A percentile compares a stretch with the other conserved stretches of the same genome.
Conservation (phyloP, 2,797 vertebrate species). For the Phyllotis vaccarum region DNA sequence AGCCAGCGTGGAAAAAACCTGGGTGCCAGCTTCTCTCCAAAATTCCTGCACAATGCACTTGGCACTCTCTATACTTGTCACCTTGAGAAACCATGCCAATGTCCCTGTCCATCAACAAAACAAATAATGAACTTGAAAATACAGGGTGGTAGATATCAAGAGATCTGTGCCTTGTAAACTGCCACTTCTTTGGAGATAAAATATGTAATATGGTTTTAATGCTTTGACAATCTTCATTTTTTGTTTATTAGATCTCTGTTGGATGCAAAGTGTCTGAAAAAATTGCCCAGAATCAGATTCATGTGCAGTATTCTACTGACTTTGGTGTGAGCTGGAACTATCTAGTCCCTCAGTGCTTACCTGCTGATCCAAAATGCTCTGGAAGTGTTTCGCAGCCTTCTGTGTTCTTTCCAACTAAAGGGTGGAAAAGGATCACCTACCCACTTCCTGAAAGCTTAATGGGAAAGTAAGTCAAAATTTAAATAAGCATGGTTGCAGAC, state of each 20-base stretch:
- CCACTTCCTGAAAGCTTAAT: slow-evolving; percentile 94
- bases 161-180: slow-evolving; percentile 52
- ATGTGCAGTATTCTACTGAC: slow-evolving; percentile 97
- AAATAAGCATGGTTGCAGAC: slow-evolving; percentile 15
- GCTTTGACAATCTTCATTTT: slow-evolving; percentile 58
- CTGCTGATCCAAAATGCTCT: slow-evolving; percentile 96
- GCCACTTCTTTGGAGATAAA: slow-evolving; percentile 53
- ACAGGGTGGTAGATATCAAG: neutral
- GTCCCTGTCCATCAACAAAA: slow-evolving; percentile 22
- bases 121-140: slow-evolving; percentile 57
- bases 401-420: slow-evolving; percentile 96
- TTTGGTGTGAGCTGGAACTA: slow-evolving; percentile 99
- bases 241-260: slow-evolving; percentile 92
- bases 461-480: slow-evolving; percentile 92
- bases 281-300: slow-evolving; percentile 94
- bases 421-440: slow-evolving; percentile 97
- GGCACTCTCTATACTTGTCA: slow-evolving; percentile 62
- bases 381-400: slow-evolving; percentile 97
- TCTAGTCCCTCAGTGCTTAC: slow-evolving; percentile 96
- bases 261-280: slow-evolving; percentile 95
- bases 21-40: slow-evolving; percentile 59
- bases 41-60: slow-evolving; percentile 37
- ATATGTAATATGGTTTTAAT: slow-evolving; percentile 30
- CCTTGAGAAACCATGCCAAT: slow-evolving; percentile 45
- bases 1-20: slow-evolving; percentile 59